Evolutionary conservation across 2,888 invertebrate genomes (phyloP), one percentile per base, ranked within the genome.

Genomic region (Danaus chrysippus): DNA sequence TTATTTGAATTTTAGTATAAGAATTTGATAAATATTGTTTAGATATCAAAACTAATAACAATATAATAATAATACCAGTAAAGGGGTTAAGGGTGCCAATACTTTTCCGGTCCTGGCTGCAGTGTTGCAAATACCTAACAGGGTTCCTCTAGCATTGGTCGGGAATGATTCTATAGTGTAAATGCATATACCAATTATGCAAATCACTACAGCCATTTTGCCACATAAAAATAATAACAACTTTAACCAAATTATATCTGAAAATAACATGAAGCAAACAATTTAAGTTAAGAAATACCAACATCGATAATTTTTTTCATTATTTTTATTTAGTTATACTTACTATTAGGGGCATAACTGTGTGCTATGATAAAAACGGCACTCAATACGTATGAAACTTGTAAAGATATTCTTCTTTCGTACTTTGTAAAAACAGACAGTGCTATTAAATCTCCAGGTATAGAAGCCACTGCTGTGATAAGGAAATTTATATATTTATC

Each of bases 401-500:
- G 83, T 64, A 87, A 71, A 1, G 84, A 81, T 17, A 83, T 70
- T 68, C 67, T 83, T 61, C 87, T 76, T 9, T 87, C 87, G 69
- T 75, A 82, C 57, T 75, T 83, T 59, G 81, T 80, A 56, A 87
- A 83, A 1, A 79, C 73, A 52, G 73, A 82, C 61, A 76, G 82
- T 0, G 85, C 80, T 17, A 87, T 64, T 1, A 86, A 17, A 68
- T 87, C 87, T 44, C 87, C 87, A 41, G 87, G 87, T 54, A 87
- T 86, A 0, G 87, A 82, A 1, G 81, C 76, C 1, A 85, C 54
- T 0, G 87, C 78, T 1, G 83, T 66, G 23, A 87, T 65, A 55
- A 86, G 76, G 58, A 87, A 87, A 68, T 87, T 87, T 0, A 76
- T 80, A 52, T 87, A 87, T 71, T 87, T 87, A 61, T 86, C 79